Conservation (phyloP, 2,113 vertebrate genomes). For the Morone saxatilis region DNA sequence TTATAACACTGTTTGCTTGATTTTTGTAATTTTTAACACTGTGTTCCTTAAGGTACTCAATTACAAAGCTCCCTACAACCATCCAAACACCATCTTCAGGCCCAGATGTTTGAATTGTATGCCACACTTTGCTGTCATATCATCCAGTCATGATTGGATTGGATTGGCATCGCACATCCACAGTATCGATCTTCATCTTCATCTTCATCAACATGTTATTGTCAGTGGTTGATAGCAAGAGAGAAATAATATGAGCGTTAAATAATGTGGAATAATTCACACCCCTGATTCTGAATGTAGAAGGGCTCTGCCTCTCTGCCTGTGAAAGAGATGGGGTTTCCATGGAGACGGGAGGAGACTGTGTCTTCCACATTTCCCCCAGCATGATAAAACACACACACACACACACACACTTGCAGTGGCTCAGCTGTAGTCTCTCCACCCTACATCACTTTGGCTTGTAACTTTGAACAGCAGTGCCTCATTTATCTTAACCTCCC, state of each 20-base stretch:
- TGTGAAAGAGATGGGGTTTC: constrained; percentile 82
- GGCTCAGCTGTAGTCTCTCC: constrained; percentile 63
- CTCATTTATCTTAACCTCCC: constrained; percentile 44
- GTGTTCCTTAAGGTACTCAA: constrained; percentile 7
- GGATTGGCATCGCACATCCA: constrained; percentile 4
- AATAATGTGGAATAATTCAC: constrained; percentile 70
- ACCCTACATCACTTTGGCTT: constrained; percentile 50
- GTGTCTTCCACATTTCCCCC: constrained; percentile 81
- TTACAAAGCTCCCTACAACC: background rate
- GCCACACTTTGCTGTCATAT: constrained; percentile 2
- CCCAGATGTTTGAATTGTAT: constrained; percentile 22
- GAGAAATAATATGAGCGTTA: constrained; percentile 36
- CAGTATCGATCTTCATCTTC: constrained; percentile 20
- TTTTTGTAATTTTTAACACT: background rate
- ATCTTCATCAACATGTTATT: constrained; percentile 22
- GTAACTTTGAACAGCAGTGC: constrained; percentile 61
- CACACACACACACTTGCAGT: constrained; percentile 49
- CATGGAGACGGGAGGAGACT: constrained; percentile 84
- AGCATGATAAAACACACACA: constrained; percentile 70
- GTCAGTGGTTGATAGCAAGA: constrained; percentile 13
- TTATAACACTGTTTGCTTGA: background rate
- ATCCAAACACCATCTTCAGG: background rate
- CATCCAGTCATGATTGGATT: background rate
- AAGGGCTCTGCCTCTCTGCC: constrained; percentile 67
- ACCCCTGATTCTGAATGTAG: constrained; percentile 63